These are phyloP conservation scores for Plodia interpunctella DNA, from an alignment of 1,140 invertebrate genomes.

Conservation along the genomic window DNA sequence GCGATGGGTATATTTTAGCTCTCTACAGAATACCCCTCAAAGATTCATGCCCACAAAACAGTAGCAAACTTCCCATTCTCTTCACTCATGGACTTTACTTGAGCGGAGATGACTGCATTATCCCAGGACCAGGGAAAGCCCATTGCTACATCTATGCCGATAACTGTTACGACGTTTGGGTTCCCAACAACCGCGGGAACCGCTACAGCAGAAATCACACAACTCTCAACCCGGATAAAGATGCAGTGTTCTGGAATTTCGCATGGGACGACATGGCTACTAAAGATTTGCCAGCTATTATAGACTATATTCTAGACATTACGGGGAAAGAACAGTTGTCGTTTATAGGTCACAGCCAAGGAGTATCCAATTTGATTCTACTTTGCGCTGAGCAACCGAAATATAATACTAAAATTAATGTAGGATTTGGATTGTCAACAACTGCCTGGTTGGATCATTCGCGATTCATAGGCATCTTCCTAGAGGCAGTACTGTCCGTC, in stretches of 20 bases:
- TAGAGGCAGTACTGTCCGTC: constrained; percentile 10
- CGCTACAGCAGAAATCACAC: constrained; percentile 80
- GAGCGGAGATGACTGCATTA: constrained; percentile 29
- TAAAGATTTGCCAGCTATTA: constrained; percentile 22
- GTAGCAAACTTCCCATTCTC: constrained; percentile 10
- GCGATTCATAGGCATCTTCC: constrained; percentile 21
- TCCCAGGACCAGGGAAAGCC: constrained; percentile 22
- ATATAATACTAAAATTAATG: constrained; percentile 72
- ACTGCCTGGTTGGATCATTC: constrained; percentile 50
- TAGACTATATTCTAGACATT: constrained; percentile 73
- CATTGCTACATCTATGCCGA: constrained; percentile 29
- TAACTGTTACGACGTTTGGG: constrained; percentile 80
- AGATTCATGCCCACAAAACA: neutral
- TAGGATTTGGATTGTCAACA: constrained; percentile 73
- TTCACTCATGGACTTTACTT: constrained; percentile 28
- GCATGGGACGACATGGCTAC: constrained; percentile 47
- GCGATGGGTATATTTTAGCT: constrained; percentile 78
- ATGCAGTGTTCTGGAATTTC: constrained; percentile 80
- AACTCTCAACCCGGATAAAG: constrained; percentile 75
- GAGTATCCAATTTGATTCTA: constrained; percentile 75
- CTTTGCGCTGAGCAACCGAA: constrained; percentile 66
- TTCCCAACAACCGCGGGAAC: constrained; percentile 82
- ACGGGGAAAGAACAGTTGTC: constrained; percentile 77
- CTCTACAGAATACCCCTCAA: constrained; percentile 71
- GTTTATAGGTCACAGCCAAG: constrained; percentile 83